Conservation (phyloP, 2,888 invertebrate species). For the Anticlea derivata region DNA sequence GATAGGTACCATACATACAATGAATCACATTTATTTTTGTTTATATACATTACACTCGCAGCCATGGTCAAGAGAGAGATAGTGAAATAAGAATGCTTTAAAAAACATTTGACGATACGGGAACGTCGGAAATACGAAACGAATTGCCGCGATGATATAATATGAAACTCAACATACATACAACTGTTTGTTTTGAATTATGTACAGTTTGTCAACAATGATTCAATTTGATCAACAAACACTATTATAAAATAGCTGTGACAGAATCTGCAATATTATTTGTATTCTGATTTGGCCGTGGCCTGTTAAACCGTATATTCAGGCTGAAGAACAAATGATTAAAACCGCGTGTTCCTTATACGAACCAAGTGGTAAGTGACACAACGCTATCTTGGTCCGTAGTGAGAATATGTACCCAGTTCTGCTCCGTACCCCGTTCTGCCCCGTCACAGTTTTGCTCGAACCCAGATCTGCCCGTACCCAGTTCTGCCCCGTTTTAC, state of each 20-base stretch:
- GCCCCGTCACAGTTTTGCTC: no score
- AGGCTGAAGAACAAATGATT: not conserved
- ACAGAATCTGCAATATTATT: constrained; percentile 3
- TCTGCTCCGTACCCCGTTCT: no score
- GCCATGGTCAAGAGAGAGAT: no score
- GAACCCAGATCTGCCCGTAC: no score
- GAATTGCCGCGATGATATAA: constrained; percentile 6
- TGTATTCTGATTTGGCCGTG: not conserved
- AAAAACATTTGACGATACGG: no score
- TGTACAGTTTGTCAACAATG: constrained; percentile 17
- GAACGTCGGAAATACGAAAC: constrained; percentile 3
- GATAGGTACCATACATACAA: no score
- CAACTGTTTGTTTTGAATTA: constrained; percentile 14
- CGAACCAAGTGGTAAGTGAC: not conserved
- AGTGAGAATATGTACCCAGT: no score
- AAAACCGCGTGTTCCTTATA: not conserved
- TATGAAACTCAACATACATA: constrained; percentile 1
- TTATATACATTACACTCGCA: no score
- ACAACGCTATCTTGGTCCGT: no score
- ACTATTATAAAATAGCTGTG: constrained; percentile 20
- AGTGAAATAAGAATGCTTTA: no score
- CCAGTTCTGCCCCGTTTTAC: no score
- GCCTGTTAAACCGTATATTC: not conserved
- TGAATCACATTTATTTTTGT: no score
- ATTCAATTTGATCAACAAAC: constrained; percentile 14